A percentile compares a stretch with the other conserved stretches of the same genome.
Evolutionary conservation across 1,140 invertebrate species (phyloP).

Genomic region (Ips typographus): DNA sequence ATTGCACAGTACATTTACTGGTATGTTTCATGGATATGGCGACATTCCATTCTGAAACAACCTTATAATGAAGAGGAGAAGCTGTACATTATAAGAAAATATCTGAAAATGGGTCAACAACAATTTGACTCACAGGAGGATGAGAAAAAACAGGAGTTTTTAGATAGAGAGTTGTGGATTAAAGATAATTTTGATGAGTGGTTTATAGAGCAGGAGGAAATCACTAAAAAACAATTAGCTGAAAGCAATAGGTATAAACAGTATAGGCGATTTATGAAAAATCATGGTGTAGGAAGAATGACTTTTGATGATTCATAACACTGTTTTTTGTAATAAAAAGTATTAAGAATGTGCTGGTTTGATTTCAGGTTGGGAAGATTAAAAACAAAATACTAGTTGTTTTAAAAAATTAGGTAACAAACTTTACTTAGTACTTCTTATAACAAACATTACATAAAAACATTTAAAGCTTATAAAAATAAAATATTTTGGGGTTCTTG

Average conservation of each 20-base stretch:
- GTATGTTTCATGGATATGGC: slow-evolving; percentile 79
- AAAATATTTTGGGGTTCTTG: too few relatives aligned
- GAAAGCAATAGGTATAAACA: slow-evolving; percentile 77
- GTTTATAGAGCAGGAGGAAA: slow-evolving; percentile 81
- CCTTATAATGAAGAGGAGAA: slow-evolving; percentile 83
- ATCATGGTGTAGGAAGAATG: slow-evolving; percentile 74
- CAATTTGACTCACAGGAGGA: slow-evolving; percentile 74
- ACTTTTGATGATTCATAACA: slow-evolving; percentile 75
- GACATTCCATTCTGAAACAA: slow-evolving; percentile 72
- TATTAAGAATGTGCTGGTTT: too few relatives aligned
- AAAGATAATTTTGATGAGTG: slow-evolving; percentile 75
- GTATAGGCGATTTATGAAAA: slow-evolving; percentile 78
- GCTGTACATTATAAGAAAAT: slow-evolving; percentile 77
- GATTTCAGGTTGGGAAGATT: too few relatives aligned
- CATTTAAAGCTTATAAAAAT: too few relatives aligned
- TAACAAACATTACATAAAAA: too few relatives aligned
- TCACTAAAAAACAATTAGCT: slow-evolving; percentile 76
- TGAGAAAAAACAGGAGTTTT: slow-evolving; percentile 70
- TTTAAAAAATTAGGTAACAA: too few relatives aligned
- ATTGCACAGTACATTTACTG: slow-evolving; percentile 68
- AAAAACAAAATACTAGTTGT: too few relatives aligned
- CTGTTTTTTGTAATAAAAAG: too few relatives aligned
- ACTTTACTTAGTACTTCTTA: too few relatives aligned
- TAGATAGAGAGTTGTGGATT: slow-evolving; percentile 78
- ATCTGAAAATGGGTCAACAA: slow-evolving; percentile 69